Base-by-base conservation (phyloP, 2,888 invertebrate genomes). In the Eurytoma adleriae region DNA sequence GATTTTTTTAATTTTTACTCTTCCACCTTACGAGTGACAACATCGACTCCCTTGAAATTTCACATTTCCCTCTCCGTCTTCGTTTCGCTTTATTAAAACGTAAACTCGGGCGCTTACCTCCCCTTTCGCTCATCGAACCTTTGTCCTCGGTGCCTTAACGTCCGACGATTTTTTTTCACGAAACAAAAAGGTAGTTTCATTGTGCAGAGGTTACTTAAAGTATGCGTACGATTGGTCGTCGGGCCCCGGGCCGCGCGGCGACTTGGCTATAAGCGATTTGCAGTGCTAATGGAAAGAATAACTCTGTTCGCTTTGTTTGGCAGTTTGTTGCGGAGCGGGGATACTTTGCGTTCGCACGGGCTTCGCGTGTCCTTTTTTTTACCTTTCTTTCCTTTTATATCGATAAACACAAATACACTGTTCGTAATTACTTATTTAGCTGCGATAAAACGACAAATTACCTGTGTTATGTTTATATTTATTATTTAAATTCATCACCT, bases 371-470 rank as follows among this genome's bases (percentile, higher is more conserved):
- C 40, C 27, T 20, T 40, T 54, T 66, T 40, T 27, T 27, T 24
- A 56, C 27, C 1, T 59, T 62, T 1, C 3, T 3, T 62, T n/a
- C 24, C 14, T 20, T 66, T 69, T 79, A 69, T 81, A 71, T 64
- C 24, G 48, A 67, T 80, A 70, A 82, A 84, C 82, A 82, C 80
- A 83, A 84, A 79, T 57, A 81, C 83, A 83, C 79, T 78, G 80
- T 82, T 83, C 73, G 72, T 77, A 76, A 72, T 80, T 84, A 84
- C 72, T 69, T 77, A 82, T 84, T 40, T 82, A 82, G 80, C 80
- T 83, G 84, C 80, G 83, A 84, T 82, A 82, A 82, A 83, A 83
- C 82, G 83, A 83, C 81, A 81, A 84, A 85, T 84, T 82, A 83
- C 75, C 57, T 73, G 75, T 71, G 7, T 80, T 70, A 67, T 76